Percentiles rank a stretch among this genome's conserved stretches.
Conservation (phyloP, 1,140 invertebrate genomes). For the Drosophila repleta region DNA sequence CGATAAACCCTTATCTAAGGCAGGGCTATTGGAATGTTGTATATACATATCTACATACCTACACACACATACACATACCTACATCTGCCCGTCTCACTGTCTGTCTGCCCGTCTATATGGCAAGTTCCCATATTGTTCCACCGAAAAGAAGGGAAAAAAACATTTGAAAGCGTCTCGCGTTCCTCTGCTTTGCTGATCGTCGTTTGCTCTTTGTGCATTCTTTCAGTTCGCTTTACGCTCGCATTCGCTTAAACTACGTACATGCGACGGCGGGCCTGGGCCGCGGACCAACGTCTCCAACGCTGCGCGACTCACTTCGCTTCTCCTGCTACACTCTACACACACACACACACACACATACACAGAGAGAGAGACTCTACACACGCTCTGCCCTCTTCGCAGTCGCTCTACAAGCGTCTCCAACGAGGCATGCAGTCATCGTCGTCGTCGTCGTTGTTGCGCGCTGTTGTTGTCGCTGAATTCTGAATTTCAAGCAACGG, state of each 20-base stretch:
- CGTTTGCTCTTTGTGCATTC: conserved; percentile 75
- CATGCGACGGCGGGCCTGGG: conserved; percentile 29
- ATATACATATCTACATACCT: background rate
- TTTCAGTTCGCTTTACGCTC: conserved; percentile 68
- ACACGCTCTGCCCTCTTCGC: no score
- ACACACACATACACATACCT: background rate
- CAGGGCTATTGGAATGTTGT: conserved; percentile 53
- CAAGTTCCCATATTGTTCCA: conserved; percentile 57
- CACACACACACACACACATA: no score
- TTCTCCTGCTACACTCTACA: background rate
- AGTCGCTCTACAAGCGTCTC: conserved; percentile 52
- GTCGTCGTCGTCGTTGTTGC: conserved; percentile 28
- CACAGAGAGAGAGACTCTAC: no score
- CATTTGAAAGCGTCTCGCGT: conserved; percentile 42
- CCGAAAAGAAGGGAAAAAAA: no score
- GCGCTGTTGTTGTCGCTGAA: conserved; percentile 31
- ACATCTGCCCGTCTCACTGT: no score
- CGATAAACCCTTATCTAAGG: conserved; percentile 71
- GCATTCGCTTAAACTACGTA: conserved; percentile 27
- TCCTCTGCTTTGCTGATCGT: conserved; percentile 59
- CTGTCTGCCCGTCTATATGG: background rate
- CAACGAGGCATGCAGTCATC: conserved; percentile 77
- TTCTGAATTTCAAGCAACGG: conserved; percentile 48
- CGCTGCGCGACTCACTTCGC: background rate
- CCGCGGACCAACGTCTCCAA: conserved; percentile 14